phyloP scores from a whole-genome alignment of 1,140 invertebrate genomes.

The Vollenhovia emeryi region DNA sequence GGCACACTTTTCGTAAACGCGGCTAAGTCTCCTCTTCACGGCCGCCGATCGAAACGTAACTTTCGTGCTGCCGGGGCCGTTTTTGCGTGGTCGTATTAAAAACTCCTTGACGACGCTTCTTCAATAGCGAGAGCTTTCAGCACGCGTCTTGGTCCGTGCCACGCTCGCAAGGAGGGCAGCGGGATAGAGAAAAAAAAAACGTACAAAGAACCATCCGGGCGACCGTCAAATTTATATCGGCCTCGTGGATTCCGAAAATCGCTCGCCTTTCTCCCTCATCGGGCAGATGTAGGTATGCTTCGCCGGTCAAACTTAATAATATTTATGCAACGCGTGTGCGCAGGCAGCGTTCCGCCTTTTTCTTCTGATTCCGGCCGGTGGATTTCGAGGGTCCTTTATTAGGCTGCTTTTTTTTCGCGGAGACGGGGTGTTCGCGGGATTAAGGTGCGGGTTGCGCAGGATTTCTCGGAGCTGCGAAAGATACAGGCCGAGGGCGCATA shows the following conservation, averaged over 20 bases:
- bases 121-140: conserved; percentile 53
- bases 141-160: conserved; percentile 42
- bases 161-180: neutral
- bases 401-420: conserved; percentile 35
- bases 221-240: conserved; percentile 69
- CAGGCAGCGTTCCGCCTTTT: conserved; percentile 19
- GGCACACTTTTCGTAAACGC: neutral
- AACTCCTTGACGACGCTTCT: conserved; percentile 5
- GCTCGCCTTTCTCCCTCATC: conserved; percentile 45
- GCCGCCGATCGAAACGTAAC: neutral
- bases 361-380: conserved; percentile 12
- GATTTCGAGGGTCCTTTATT: conserved; percentile 63
- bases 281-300: conserved; percentile 68
- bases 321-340: conserved; percentile 72
- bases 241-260: conserved; percentile 63
- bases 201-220: conserved; percentile 60
- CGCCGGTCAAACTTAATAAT: conserved; percentile 72
- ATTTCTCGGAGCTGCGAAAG: conserved; percentile 8
- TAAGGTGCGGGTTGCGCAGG: conserved; percentile 44
- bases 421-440: conserved; percentile 54
- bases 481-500: neutral
- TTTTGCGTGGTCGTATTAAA: conserved; percentile 24
- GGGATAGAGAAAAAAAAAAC: conserved; percentile 23
- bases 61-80: neutral
- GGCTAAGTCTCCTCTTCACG: neutral